Evolutionary conservation across 2,888 invertebrate genomes (phyloP).

Genomic region (Diarsia brunnea): DNA sequence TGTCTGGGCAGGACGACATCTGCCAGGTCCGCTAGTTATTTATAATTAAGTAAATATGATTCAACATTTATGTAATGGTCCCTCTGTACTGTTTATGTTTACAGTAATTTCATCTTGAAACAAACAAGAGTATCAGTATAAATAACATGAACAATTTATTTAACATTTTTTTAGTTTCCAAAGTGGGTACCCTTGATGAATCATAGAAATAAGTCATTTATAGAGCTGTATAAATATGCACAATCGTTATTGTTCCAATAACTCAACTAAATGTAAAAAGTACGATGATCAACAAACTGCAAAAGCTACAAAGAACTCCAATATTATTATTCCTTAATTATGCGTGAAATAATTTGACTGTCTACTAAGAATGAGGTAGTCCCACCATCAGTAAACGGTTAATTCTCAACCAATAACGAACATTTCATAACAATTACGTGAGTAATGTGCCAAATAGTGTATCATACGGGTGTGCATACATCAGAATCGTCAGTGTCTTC

Average conservation of each 20-base stretch:
- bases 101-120: not conserved
- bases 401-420: conserved; percentile 1
- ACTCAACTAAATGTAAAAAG: conserved; percentile 3
- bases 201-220: not conserved
- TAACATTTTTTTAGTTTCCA: no score
- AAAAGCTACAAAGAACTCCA: conserved; percentile 18
- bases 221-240: not conserved
- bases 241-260: not conserved
- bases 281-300: not conserved
- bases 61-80: not conserved
- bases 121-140: not conserved
- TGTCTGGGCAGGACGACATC: no score
- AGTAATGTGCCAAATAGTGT: conserved; percentile 53
- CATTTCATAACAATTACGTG: conserved; percentile 33
- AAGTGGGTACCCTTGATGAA: not conserved
- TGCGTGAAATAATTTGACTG: not conserved
- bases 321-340: not conserved
- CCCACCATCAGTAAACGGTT: conserved; percentile 19
- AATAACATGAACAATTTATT: not conserved
- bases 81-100: not conserved
- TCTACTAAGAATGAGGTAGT: conserved; percentile 2
- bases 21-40: no score
- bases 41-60: not conserved
- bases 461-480: conserved; percentile 73
- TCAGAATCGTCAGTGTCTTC: conserved; percentile 86